Conservation (phyloP, 2,888 invertebrate genomes). For the Lepidonotus clava region DNA sequence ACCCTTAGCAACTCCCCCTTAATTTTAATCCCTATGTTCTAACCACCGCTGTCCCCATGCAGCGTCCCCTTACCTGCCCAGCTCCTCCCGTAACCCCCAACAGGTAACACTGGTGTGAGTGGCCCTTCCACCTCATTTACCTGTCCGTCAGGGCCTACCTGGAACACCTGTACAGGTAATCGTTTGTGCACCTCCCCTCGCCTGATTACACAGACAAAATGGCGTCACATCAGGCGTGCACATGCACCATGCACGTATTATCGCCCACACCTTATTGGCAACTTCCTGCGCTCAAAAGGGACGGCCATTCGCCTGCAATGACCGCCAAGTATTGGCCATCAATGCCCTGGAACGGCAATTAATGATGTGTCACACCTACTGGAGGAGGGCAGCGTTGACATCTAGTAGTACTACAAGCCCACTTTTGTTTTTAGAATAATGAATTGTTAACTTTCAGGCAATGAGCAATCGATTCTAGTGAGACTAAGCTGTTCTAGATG, state of each 20-base stretch:
- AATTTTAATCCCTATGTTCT: too few relatives aligned
- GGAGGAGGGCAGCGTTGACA: too few relatives aligned
- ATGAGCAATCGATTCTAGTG: too few relatives aligned
- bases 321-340: background rate
- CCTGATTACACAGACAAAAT: constrained; percentile 31
- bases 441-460: too few relatives aligned
- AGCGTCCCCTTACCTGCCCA: too few relatives aligned
- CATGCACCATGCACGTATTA: constrained; percentile 29
- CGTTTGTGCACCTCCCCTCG: constrained; percentile 12
- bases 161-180: constrained; percentile 26
- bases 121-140: constrained; percentile 40
- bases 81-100: too few relatives aligned
- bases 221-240: background rate
- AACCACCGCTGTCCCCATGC: too few relatives aligned
- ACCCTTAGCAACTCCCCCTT: too few relatives aligned
- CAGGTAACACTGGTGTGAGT: background rate
- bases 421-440: too few relatives aligned
- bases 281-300: constrained; percentile 27
- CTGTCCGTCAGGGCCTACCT: constrained; percentile 33
- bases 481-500: too few relatives aligned
- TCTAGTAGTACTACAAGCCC: too few relatives aligned
- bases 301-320: too few relatives aligned
- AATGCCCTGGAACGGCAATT: constrained; percentile 16
- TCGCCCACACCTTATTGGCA: constrained; percentile 44
- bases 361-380: background rate